These are phyloP conservation scores for Drosophila baimaii DNA, from an alignment of 1,140 invertebrate species.

Conservation along the genomic window DNA sequence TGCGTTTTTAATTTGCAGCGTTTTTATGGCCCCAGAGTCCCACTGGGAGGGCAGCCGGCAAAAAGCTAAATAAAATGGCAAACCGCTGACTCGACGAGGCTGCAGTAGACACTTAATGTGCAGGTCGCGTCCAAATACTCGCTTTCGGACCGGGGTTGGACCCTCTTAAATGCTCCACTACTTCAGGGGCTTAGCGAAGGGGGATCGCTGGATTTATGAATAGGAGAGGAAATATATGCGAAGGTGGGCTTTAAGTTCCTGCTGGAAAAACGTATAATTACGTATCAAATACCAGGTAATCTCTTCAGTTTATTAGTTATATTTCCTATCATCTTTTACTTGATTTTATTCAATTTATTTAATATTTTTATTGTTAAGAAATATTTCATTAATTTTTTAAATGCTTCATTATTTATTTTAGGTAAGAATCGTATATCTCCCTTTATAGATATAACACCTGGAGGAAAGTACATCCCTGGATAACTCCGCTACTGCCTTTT, in stretches of 20 bases:
- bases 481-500: slow-evolving; percentile 18
- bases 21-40: slow-evolving; percentile 51
- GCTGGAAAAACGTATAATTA: not conserved
- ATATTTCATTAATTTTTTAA: not conserved
- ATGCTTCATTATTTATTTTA: not conserved
- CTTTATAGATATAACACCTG: not conserved
- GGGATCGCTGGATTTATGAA: not conserved
- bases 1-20: slow-evolving; percentile 72
- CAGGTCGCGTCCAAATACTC: slow-evolving; percentile 41
- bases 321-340: too few relatives aligned
- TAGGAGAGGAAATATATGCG: not conserved
- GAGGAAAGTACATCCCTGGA: not conserved
- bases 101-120: slow-evolving; percentile 57
- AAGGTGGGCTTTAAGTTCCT: not conserved
- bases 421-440: not conserved
- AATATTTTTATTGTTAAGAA: too few relatives aligned
- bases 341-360: too few relatives aligned
- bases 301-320: too few relatives aligned
- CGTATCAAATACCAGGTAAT: not conserved
- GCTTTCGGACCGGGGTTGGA: slow-evolving; percentile 14
- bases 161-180: not conserved
- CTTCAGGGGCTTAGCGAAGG: not conserved
- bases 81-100: slow-evolving; percentile 56
- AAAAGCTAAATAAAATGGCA: slow-evolving; percentile 39
- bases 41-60: slow-evolving; percentile 11